Evolutionary conservation across 2,113 vertebrate genomes (phyloP).

Genomic region (Alosa alosa): DNA sequence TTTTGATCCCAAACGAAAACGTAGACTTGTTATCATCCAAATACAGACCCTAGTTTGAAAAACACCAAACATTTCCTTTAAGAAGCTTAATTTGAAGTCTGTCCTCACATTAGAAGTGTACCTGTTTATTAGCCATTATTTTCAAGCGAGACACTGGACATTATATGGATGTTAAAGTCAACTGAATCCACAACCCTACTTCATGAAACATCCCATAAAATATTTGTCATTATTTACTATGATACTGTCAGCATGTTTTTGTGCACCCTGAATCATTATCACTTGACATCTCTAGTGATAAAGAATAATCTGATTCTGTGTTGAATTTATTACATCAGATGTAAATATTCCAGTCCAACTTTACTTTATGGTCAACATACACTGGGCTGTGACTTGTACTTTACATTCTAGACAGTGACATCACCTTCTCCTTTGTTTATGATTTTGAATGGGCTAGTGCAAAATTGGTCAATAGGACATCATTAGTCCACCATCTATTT

Average conservation of each 20-base stretch:
- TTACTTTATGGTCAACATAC: neutral
- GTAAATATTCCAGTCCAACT: neutral
- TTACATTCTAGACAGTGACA: neutral
- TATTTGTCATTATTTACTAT: neutral
- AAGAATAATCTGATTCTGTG: neutral
- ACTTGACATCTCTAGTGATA: neutral
- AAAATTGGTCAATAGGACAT: neutral
- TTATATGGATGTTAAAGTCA: neutral
- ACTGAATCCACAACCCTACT: neutral
- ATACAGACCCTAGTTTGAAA: too few relatives aligned
- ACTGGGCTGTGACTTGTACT: neutral
- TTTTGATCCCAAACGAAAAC: too few relatives aligned
- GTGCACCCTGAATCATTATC: neutral
- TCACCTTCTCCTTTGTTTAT: neutral
- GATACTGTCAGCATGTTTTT: neutral
- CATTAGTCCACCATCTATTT: neutral
- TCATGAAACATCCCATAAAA: neutral
- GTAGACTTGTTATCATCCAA: too few relatives aligned
- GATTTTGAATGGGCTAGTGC: neutral
- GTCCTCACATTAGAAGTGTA: too few relatives aligned
- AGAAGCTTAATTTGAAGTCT: too few relatives aligned
- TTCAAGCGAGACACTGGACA: neutral
- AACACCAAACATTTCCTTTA: too few relatives aligned
- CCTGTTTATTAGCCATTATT: too few relatives aligned
- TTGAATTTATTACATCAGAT: neutral